Evolutionary conservation across 1,140 invertebrate genomes (phyloP).

Genomic region (Trypoxylus dichotomus): DNA sequence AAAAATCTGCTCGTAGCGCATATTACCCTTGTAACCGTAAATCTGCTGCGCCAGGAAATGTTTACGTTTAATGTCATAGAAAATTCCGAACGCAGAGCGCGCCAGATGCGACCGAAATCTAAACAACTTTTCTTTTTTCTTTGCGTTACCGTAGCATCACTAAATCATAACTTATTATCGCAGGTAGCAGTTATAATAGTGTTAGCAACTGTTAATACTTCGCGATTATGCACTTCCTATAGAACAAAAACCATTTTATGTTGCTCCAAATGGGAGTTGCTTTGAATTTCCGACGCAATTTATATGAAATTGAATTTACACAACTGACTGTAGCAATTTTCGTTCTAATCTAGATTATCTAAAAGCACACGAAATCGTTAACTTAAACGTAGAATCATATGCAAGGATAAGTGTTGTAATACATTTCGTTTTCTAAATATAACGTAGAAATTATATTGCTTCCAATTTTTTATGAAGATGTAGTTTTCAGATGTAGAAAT

Average conservation of each 20-base stretch:
- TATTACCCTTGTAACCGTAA: not conserved
- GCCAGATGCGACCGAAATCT: not conserved
- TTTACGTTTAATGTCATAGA: not conserved
- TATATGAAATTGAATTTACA: too few species aligned
- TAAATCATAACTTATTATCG: slow-evolving; percentile 7
- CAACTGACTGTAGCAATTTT: too few species aligned
- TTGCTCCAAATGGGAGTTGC: too few species aligned
- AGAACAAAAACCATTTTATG: not conserved
- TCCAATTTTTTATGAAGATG: too few species aligned
- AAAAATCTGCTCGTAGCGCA: not conserved
- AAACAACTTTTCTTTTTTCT: not conserved
- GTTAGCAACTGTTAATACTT: not conserved
- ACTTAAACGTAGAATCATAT: too few species aligned
- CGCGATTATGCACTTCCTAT: not conserved
- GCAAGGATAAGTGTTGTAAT: too few species aligned
- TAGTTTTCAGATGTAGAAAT: too few species aligned
- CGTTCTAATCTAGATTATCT: too few species aligned
- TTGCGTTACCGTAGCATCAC: not conserved
- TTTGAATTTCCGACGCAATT: too few species aligned
- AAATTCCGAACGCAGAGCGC: not conserved
- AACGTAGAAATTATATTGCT: too few species aligned
- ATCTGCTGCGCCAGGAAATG: not conserved
- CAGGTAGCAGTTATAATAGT: not conserved
- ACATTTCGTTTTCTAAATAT: too few species aligned
- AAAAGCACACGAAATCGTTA: too few species aligned